These are phyloP conservation scores for Drosophila antonietae DNA, from an alignment of 2,888 invertebrate species.

Conservation along the genomic window DNA sequence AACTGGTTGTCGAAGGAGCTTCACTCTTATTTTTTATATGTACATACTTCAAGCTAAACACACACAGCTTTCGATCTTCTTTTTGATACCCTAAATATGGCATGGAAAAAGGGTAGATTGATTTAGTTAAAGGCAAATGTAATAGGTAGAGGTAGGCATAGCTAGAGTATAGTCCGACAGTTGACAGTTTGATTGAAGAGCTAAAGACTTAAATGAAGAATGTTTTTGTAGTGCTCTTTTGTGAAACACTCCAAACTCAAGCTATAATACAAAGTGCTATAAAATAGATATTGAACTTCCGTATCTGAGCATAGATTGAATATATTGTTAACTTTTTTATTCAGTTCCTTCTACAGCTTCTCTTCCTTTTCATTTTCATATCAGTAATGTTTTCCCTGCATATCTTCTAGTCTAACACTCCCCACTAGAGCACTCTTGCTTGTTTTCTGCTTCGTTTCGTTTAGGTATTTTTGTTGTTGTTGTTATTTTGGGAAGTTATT, in stretches of 20 bases:
- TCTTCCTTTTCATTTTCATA: background rate
- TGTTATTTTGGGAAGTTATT: slow-evolving; percentile 13
- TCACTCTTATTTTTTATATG: slow-evolving; percentile 52
- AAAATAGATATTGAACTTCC: background rate
- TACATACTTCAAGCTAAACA: slow-evolving; percentile 31
- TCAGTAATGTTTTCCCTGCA: background rate
- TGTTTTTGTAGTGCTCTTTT: background rate
- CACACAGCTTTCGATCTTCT: slow-evolving; percentile 41
- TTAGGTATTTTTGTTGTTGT: background rate
- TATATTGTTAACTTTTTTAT: background rate
- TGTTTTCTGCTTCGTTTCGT: background rate
- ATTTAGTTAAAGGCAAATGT: background rate
- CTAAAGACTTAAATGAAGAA: background rate
- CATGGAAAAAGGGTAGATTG: background rate
- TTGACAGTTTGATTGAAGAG: background rate
- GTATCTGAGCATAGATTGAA: background rate
- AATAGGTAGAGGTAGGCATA: background rate
- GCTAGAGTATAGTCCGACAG: background rate
- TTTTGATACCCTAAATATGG: background rate
- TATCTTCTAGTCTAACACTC: background rate
- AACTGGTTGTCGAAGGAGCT: slow-evolving; percentile 63
- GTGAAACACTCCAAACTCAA: background rate
- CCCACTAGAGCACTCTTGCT: slow-evolving; percentile 4
- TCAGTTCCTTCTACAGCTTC: background rate
- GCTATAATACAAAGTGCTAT: background rate